Conservation (phyloP, 2,888 invertebrate genomes). For the Lacanobia oleracea region DNA sequence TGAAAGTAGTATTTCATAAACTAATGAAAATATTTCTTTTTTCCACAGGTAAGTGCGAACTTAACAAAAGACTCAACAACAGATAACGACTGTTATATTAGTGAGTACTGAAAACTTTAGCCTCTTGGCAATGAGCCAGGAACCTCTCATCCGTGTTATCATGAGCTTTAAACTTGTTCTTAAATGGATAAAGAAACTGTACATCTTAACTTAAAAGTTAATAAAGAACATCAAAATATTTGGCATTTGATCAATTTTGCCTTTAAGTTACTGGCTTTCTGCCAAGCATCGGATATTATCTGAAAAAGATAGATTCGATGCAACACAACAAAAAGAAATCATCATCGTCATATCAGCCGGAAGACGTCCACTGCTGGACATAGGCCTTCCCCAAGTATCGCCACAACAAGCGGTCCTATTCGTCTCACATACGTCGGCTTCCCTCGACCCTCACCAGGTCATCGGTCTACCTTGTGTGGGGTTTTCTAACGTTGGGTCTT, state of each 20-base stretch:
- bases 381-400: too few relatives aligned
- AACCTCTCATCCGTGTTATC: slow-evolving; percentile 33
- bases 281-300: too few relatives aligned
- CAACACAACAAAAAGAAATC: too few relatives aligned
- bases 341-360: too few relatives aligned
- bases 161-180: slow-evolving; percentile 22
- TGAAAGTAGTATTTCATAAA: not conserved
- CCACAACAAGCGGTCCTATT: too few relatives aligned
- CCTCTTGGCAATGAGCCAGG: slow-evolving; percentile 34
- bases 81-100: slow-evolving; percentile 6
- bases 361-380: too few relatives aligned
- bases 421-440: too few relatives aligned
- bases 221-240: slow-evolving; percentile 26
- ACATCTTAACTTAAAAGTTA: slow-evolving; percentile 38
- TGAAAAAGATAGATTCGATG: too few relatives aligned
- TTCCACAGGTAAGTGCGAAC: slow-evolving; percentile 48
- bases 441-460: too few relatives aligned
- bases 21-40: slow-evolving; percentile 14
- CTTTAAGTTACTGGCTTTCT: not conserved
- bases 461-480: too few relatives aligned
- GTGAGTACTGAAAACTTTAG: slow-evolving; percentile 45
- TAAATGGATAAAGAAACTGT: slow-evolving; percentile 40
- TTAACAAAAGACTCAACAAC: slow-evolving; percentile 12
- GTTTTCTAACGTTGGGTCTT: too few relatives aligned
- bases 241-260: slow-evolving; percentile 13